Conservation (phyloP, 2,888 invertebrate genomes). For the Agrotis ipsilon region DNA sequence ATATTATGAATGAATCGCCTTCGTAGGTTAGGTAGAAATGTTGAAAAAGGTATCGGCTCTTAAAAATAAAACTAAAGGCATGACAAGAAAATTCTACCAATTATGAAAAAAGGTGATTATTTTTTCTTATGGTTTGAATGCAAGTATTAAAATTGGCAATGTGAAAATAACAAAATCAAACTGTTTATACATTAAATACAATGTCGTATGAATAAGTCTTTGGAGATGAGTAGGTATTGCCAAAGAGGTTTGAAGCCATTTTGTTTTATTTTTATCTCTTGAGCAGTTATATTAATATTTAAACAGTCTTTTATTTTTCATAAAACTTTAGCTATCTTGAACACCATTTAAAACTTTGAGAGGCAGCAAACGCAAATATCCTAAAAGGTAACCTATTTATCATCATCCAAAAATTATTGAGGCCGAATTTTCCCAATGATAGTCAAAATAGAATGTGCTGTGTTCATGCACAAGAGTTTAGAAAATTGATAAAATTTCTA, state of each 20-base stretch:
- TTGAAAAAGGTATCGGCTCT: constrained; percentile 6
- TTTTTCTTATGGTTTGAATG: constrained; percentile 18
- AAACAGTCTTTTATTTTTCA: neutral
- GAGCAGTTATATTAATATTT: neutral
- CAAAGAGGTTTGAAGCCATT: constrained; percentile 47
- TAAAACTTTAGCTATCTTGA: neutral
- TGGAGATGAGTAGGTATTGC: constrained; percentile 26
- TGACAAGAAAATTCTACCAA: constrained; percentile 9
- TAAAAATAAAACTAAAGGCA: constrained; percentile 4
- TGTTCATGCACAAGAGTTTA: too few species aligned
- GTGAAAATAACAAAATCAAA: constrained; percentile 10
- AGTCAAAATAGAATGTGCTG: too few species aligned
- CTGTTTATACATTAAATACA: constrained; percentile 23
- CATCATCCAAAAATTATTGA: constrained; percentile 6
- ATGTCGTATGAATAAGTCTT: constrained; percentile 19
- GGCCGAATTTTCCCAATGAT: too few species aligned
- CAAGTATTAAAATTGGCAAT: constrained; percentile 8
- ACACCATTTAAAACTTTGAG: constrained; percentile 5
- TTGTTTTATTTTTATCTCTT: constrained; percentile 40
- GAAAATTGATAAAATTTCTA: too few species aligned
- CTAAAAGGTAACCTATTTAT: neutral
- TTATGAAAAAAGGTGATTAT: constrained; percentile 9
- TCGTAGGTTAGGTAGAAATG: constrained; percentile 58
- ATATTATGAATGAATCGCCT: constrained; percentile 61
- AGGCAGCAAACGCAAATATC: neutral